Base-by-base conservation (phyloP, 2,113 vertebrate genomes). In the Cavia aperea region DNA sequence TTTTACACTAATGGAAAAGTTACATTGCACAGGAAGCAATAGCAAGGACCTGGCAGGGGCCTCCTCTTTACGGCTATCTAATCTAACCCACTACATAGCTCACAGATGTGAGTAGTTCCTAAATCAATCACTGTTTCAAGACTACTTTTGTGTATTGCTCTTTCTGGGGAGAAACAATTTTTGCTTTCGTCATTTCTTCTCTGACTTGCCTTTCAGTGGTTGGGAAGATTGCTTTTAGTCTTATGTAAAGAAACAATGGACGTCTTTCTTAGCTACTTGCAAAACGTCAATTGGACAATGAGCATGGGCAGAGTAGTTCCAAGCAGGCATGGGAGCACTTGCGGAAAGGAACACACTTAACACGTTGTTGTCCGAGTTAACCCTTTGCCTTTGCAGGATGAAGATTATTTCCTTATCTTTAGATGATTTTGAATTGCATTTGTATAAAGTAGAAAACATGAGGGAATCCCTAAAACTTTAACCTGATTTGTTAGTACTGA, bases 221-320 rank as follows among this genome's bases (percentile, higher is more conserved):
- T 96, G 94, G 89, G 96, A 95, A 89, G 87, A 96, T 95, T 95
- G 56, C 96, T 97, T 97, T 97, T 97, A 97, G 97, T 96, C 89
- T 94, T 3, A 0, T 96, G 86, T 95, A 97, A 96, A 96, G 96
- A 97, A 97, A 97, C 98, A 98, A 97, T 97, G 96, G 93, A 72
- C 60, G 83, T 97, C 97, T 98, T 97, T 97, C 97, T 98, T 96
- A 96, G 96, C 96, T 96, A 91, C 96, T 97, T 97, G 96, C 96
- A 95, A 97, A 98, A 97, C 96, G 96, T 97, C 97, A 97, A 95
- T 96, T 95, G 96, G 96, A 97, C 97, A 98, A 97, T 96, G 95
- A 97, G 93, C 95, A 96, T 93, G 95, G 95, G 96, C 97, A 97
- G 96, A 96, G 95, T 92, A 0, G 1, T 94, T 97, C 95, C 95